Evolutionary conservation across 2,797 vertebrate genomes (phyloP).

Genomic region (Smutsia gigantea): DNA sequence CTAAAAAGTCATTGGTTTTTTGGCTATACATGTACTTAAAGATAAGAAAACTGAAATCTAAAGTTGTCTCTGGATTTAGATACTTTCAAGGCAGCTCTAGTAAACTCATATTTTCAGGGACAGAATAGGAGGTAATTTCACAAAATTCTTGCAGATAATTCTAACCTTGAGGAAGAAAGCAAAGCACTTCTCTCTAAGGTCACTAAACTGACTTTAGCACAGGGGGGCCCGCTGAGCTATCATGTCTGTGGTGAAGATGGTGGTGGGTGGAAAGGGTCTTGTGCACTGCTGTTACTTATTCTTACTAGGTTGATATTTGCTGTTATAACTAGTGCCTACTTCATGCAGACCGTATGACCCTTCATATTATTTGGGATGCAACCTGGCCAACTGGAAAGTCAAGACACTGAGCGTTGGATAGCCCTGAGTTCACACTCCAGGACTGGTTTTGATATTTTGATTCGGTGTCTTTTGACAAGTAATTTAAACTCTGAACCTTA

Average conservation of each 20-base stretch:
- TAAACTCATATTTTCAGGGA: not conserved
- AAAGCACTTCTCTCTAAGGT: not conserved
- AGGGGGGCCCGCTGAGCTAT: too few species aligned
- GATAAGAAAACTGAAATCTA: not conserved
- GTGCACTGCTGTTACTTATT: not conserved
- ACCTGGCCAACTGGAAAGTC: not conserved
- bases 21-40: not conserved
- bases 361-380: not conserved
- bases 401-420: not conserved
- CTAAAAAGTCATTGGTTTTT: not conserved
- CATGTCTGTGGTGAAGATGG: not conserved
- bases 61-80: not conserved
- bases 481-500: not conserved
- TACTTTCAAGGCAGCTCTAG: not conserved
- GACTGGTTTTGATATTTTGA: not conserved
- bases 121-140: not conserved
- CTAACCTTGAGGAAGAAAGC: not conserved
- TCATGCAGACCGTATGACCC: not conserved
- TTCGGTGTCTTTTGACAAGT: not conserved
- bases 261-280: not conserved
- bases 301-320: not conserved
- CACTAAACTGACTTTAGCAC: not conserved
- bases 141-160: not conserved
- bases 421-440: not conserved
- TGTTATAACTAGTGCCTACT: not conserved